Evolutionary conservation across 2,888 invertebrate species (phyloP).

Genomic region (Serripes groenlandicus): DNA sequence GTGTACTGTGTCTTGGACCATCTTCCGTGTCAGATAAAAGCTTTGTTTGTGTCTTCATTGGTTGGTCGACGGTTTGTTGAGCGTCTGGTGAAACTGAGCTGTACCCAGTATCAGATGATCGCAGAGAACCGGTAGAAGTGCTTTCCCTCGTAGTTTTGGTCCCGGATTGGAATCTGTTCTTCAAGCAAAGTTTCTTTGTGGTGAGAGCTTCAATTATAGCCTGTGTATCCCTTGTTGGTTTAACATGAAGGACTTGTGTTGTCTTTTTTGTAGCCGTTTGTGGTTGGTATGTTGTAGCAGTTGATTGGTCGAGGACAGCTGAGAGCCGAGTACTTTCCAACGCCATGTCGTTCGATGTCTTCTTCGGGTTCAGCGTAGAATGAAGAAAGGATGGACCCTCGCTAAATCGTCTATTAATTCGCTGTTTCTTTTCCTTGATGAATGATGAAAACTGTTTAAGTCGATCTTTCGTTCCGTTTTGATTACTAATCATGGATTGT

Average conservation of each 20-base stretch:
- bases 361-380: conserved; percentile 28
- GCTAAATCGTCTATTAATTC: not conserved
- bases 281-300: conserved; percentile 23
- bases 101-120: conserved; percentile 48
- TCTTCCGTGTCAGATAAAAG: conserved; percentile 5
- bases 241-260: not conserved
- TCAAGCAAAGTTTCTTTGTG: conserved; percentile 46
- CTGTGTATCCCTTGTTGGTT: not conserved
- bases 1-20: conserved; percentile 57
- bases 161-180: conserved; percentile 30
- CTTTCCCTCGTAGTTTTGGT: not conserved
- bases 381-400: conserved; percentile 17
- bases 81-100: conserved; percentile 23
- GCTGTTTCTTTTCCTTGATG: conserved; percentile 25
- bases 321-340: conserved; percentile 52
- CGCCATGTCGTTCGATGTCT: conserved; percentile 41
- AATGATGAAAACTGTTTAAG: conserved; percentile 55
- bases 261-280: not conserved
- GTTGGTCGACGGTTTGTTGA: not conserved
- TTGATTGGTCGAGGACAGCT: conserved; percentile 49
- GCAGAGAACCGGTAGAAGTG: conserved; percentile 44
- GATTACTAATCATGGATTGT: conserved; percentile 12
- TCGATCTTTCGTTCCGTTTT: conserved; percentile 11
- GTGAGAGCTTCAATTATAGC: conserved; percentile 12
- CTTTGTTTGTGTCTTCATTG: not conserved